Evolutionary conservation across 2,113 vertebrate species (phyloP), one percentile per base, ranked within the genome.

Genomic region (Eolophus roseicapilla): DNA sequence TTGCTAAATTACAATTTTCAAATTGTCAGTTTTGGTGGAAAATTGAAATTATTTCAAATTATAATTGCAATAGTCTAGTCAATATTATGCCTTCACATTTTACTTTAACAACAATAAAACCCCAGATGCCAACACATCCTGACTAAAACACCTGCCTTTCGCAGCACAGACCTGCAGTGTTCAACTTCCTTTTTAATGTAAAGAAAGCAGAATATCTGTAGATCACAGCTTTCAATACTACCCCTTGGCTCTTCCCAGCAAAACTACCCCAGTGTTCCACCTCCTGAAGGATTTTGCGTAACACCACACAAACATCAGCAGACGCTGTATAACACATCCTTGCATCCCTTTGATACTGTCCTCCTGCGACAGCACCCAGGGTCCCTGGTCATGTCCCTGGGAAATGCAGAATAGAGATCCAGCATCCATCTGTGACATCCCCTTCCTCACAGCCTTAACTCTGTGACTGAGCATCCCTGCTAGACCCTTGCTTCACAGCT

Each of bases 11-110:
- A 44, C 33, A 78, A 69, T 5, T 25, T 71, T 60, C 12, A 95
- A 85, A 85, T 69, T 92, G 91, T 69, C 78, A 86, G 89, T 76
- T 95, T 93, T 86, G 79, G 37, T 65, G 52, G 28, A 84, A 91
- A 95, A 89, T 41, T 64, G 50, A 91, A 76, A 91, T 79, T 2
- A 81, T 90, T 94, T 94, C 68, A 60, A 67, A 63, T 59, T 9
- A 39, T 83, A 90, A 94, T 86, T 90, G 46, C 67, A 78, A 83
- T 24, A 75, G 39, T 79, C 92, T 89, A 68, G 90, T 90, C 96
- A 96, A 94, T 96, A 94, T 94, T 94, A 78, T 83, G 85, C 68
- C 87, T 75, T 86, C 63, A 62, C 37, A 21, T 73, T 89, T 84
- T 62, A 37, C 14, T 79, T 67, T 24, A 64, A 62, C n/a, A 84